Percentiles rank a stretch among this genome's conserved stretches.
Conservation (phyloP, 2,113 vertebrate species). For the Manacus vitellinus region DNA sequence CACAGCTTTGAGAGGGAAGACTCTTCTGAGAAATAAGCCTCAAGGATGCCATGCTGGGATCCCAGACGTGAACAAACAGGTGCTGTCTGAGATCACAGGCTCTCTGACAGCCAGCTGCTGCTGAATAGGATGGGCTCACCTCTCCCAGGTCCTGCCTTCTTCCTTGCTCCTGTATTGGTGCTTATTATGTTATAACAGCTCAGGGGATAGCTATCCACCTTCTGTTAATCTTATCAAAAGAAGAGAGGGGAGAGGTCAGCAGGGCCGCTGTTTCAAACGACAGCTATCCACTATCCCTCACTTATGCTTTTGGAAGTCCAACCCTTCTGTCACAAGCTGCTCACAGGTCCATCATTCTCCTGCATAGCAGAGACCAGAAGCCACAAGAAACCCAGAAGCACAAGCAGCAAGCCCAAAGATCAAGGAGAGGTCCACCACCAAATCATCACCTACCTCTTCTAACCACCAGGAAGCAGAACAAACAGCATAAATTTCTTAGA, state of each 20-base stretch:
- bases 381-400: neutral
- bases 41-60: neutral
- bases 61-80: neutral
- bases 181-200: neutral
- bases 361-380: neutral
- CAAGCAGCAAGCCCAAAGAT: neutral
- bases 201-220: neutral
- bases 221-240: neutral
- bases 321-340: neutral
- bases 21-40: neutral
- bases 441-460: neutral
- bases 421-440: neutral
- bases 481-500: neutral
- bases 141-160: neutral
- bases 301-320: neutral
- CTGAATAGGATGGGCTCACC: neutral
- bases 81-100: neutral
- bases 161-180: neutral
- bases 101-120: neutral
- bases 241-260: neutral
- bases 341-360: neutral
- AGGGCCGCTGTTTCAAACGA: neutral
- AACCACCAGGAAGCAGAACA: neutral
- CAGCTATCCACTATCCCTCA: neutral
- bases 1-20: neutral